Base-by-base conservation (phyloP, 92 coral and sea anemone genomes). In the Palythoa grandiflora region DNA sequence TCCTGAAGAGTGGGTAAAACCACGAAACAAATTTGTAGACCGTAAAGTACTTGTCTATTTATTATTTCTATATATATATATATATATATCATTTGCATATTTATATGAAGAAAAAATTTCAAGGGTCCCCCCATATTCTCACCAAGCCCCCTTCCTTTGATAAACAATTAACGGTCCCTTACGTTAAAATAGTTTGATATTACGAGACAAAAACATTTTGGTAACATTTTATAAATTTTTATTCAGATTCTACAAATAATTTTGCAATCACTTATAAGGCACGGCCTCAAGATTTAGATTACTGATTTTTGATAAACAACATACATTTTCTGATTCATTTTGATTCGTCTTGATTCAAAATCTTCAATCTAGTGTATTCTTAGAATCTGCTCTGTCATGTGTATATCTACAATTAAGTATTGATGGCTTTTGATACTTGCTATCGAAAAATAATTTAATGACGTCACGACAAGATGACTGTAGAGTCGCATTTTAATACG, bases 391-490 rank as follows among this genome's bases (percentile, higher is more conserved):
- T 9, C 28, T 28, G 0, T 35, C 55, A 77, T 78, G 55, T 78
- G 59, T 63, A 78, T 38, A 54, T 38, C 70, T 78, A 57, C 44
- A 50, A 17, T 55, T 15, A 8, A 1, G 70, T 20, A 36, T 66
- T 54, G 60, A 36, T 54, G 15, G 68, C 39, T 57, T 63, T 36
- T 53, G 59, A 78, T 47, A 15, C 70, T 57, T 63, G 17, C 59
- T 19, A 54, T 78, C 28, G 20, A 78, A 78, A 78, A 78, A 55
- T 78, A 78, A 78, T 78, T 78, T 78, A 78, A 57, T 36, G 37
- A 36, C 15, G 57, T 63, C 68, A 9, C 57, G 65, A 52, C 53
- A 76, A 40, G 63, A 19, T 39, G 19, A 47, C 19, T 17, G 52
- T 17, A 76, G 51, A 17, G 65, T 76, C 65, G 59, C 60, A 48